These are phyloP conservation scores for Plodia interpunctella DNA, from an alignment of 1,140 invertebrate species.

Conservation along the genomic window DNA sequence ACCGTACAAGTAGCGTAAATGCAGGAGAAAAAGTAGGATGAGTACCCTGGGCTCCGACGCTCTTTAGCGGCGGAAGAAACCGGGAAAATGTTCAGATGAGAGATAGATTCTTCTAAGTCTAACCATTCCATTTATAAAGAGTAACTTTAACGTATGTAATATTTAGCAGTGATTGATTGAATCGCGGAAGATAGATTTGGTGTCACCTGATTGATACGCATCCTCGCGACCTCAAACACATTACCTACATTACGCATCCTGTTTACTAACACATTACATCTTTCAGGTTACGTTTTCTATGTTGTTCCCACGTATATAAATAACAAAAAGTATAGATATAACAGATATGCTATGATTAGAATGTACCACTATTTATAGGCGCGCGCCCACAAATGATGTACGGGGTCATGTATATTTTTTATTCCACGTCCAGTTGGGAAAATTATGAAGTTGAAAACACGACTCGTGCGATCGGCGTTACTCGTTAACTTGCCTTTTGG, in stretches of 20 bases:
- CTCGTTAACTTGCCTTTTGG: no score
- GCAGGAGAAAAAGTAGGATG: no score
- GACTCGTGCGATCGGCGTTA: not conserved
- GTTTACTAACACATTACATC: not conserved
- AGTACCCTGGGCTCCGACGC: no score
- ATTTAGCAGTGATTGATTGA: conserved; percentile 1
- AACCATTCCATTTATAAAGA: no score
- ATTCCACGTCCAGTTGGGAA: not conserved
- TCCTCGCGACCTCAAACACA: not conserved
- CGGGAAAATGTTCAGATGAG: no score
- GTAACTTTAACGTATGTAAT: no score
- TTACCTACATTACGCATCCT: not conserved
- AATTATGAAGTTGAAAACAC: not conserved
- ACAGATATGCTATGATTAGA: conserved; percentile 4
- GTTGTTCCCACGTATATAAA: conserved; percentile 3
- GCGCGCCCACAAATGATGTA: not conserved
- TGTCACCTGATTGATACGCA: not conserved
- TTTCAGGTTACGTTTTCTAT: not conserved
- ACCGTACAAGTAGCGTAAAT: no score
- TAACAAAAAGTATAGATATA: conserved; percentile 5
- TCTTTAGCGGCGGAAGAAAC: no score
- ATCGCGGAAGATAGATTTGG: not conserved
- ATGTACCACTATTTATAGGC: conserved; percentile 4
- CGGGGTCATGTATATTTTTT: not conserved
- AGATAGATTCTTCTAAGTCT: not conserved